Evolutionary conservation across 2,113 vertebrate species (phyloP).

Genomic region (mouse (Mus musculus)): GRCm39 chr9:52972001-52972500

Average conservation of each 20-base stretch:
- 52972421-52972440: slow-evolving; percentile 41
- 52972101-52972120: neutral
- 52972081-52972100: no score
- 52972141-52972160: slow-evolving; percentile 35
- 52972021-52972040: neutral
- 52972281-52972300: neutral
- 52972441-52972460: neutral
- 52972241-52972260: neutral
- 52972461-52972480: neutral
- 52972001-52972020: neutral
- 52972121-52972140: neutral
- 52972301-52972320: neutral
- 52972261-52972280: neutral
- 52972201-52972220: slow-evolving; percentile 19
- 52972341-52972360: slow-evolving; percentile 2
- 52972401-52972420: slow-evolving; percentile 37
- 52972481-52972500: slow-evolving; percentile 37
- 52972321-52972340: neutral
- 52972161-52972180: neutral
- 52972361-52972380: slow-evolving; percentile 22
- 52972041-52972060: neutral
- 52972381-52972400: neutral
- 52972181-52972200: slow-evolving; percentile 4
- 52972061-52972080: neutral
- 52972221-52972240: neutral